phyloP scores from a whole-genome alignment of 2,888 invertebrate species.

The Stenchaetothrips biformis region DNA sequence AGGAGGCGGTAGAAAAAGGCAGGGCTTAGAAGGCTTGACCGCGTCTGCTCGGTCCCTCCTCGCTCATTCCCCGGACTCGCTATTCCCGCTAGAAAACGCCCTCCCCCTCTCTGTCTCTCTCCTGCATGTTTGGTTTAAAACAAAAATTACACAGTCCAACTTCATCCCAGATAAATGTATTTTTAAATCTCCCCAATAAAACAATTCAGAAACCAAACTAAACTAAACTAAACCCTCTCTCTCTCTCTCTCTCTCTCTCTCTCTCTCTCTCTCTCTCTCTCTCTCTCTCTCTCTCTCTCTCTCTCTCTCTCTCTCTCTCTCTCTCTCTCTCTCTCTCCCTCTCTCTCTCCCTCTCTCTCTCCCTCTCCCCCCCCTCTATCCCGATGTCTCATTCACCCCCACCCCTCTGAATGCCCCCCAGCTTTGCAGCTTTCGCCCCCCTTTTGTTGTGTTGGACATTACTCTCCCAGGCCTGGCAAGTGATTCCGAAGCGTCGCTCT shows the following conservation, averaged over 20 bases:
- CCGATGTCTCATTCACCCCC: no score
- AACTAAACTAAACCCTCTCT: no score
- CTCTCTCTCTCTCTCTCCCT: neutral
- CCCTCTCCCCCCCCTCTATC: no score
- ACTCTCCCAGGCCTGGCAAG: no score
- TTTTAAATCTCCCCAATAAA: no score
- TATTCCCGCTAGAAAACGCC: neutral
- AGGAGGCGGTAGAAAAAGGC: neutral
- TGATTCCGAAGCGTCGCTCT: no score
- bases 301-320: neutral
- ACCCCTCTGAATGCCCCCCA: no score
- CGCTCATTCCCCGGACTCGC: neutral
- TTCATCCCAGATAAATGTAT: no score
- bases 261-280: neutral
- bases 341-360: neutral
- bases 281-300: neutral
- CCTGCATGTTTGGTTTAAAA: neutral
- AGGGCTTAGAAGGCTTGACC: neutral
- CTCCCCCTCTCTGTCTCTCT: neutral
- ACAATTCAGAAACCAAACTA: no score
- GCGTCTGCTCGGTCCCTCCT: neutral
- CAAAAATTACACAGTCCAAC: neutral
- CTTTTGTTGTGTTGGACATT: no score
- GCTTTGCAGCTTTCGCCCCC: no score
- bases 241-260: neutral